Conservation (phyloP, 1,140 invertebrate genomes). For the Andricus grossulariae region DNA sequence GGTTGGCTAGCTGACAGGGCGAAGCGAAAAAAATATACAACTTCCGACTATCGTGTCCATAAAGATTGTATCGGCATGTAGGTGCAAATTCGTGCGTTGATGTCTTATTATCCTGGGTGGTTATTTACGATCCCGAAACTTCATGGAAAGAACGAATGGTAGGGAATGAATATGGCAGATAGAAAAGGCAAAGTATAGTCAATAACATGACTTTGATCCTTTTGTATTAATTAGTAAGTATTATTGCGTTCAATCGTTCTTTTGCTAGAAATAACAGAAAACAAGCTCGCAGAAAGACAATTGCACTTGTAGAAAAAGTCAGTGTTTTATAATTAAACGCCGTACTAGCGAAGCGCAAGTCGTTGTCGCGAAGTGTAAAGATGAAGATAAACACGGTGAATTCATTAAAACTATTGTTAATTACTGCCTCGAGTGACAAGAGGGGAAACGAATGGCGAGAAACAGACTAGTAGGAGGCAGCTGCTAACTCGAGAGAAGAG, state of each 20-base stretch:
- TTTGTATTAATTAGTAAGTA: background rate
- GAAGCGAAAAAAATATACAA: conserved; percentile 47
- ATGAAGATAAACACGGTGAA: conserved; percentile 57
- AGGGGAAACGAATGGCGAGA: conserved; percentile 1
- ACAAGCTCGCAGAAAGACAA: conserved; percentile 4
- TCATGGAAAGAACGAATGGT: background rate
- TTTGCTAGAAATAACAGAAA: background rate
- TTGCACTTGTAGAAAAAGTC: conserved; percentile 10
- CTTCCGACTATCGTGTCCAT: conserved; percentile 61
- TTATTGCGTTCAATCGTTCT: background rate
- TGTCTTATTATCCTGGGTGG: conserved; percentile 62
- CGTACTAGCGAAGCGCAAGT: background rate
- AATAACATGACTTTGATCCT: background rate
- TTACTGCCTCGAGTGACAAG: conserved; percentile 62
- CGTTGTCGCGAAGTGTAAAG: conserved; percentile 44
- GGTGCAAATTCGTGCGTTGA: conserved; percentile 59
- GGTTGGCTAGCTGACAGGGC: conserved; percentile 10
- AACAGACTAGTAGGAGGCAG: background rate
- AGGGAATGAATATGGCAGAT: background rate
- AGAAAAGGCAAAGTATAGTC: background rate
- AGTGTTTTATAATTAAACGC: background rate
- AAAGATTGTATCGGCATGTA: conserved; percentile 64
- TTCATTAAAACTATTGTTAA: conserved; percentile 64
- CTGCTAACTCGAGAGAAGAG: conserved; percentile 16
- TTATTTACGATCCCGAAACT: conserved; percentile 61